Percentiles rank a stretch among this genome's conserved stretches.
Evolutionary conservation across 2,797 vertebrate genomes (phyloP).

Genomic region (Bovichtus variegatus): DNA sequence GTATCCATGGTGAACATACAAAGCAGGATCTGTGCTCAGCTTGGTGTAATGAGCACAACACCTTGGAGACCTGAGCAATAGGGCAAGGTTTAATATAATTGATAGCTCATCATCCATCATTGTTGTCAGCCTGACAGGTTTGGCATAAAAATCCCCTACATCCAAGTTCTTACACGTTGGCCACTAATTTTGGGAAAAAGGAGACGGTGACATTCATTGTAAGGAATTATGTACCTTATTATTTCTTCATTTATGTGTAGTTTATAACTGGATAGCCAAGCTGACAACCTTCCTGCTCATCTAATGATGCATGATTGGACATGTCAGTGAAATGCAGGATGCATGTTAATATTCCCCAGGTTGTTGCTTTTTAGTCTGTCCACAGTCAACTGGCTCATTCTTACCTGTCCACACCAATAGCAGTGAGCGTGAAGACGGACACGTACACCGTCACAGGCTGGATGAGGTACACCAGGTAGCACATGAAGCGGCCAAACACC

Average conservation of each 20-base stretch:
- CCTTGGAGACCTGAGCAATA: neutral
- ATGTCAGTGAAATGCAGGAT: neutral
- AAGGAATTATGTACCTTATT: neutral
- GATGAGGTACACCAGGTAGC: constrained; percentile 92
- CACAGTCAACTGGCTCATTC: constrained; percentile 9
- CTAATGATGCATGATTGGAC: neutral
- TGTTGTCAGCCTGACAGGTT: neutral
- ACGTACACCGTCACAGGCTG: constrained; percentile 93
- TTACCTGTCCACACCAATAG: constrained; percentile 92
- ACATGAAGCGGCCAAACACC: constrained; percentile 91
- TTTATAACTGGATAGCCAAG: neutral
- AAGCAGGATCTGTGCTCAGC: neutral
- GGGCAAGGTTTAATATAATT: neutral
- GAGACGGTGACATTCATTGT: neutral
- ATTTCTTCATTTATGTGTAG: neutral
- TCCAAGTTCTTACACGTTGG: neutral
- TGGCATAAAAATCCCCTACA: neutral
- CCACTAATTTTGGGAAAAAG: constrained; percentile 10
- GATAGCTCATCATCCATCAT: neutral
- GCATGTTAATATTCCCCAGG: neutral
- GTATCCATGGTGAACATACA: constrained; percentile 19
- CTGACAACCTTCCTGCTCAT: constrained; percentile 8
- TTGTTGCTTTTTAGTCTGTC: neutral
- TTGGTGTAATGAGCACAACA: neutral
- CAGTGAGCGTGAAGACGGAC: constrained; percentile 92